Percentiles rank a stretch among this genome's conserved stretches.
phyloP scores from a whole-genome alignment of 1,140 invertebrate species.

The Lucilia cuprina region DNA sequence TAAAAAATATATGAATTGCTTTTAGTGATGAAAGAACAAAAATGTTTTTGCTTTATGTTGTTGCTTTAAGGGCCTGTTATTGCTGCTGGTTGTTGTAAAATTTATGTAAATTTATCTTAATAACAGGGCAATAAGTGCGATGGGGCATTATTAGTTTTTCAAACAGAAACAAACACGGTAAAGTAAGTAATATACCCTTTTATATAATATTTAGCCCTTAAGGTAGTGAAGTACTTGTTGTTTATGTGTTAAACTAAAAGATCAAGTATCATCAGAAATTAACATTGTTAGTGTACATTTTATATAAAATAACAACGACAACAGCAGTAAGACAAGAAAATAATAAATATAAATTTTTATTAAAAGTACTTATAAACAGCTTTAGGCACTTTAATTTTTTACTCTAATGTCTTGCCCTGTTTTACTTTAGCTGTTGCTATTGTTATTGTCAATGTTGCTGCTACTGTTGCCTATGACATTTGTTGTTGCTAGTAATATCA shows the following conservation, averaged over 20 bases:
- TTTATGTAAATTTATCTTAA: no score
- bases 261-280: background rate
- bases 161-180: no score
- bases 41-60: no score
- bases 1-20: background rate
- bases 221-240: no score
- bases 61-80: no score
- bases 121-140: no score
- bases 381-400: background rate
- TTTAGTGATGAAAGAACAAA: no score
- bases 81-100: no score
- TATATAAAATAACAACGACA: background rate
- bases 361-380: conserved; percentile 6
- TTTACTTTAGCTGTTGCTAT: background rate
- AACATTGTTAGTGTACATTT: conserved; percentile 2
- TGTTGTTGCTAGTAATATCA: background rate
- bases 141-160: no score
- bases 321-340: background rate
- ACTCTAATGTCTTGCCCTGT: background rate
- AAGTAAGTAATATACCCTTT: no score
- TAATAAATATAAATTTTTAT: conserved; percentile 16
- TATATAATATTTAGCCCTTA: no score
- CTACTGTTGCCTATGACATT: background rate
- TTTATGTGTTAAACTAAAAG: background rate
- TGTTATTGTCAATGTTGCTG: background rate